Conservation (phyloP, 2,113 vertebrate species). For the Cryptomyrus ogoouensis region DNA sequence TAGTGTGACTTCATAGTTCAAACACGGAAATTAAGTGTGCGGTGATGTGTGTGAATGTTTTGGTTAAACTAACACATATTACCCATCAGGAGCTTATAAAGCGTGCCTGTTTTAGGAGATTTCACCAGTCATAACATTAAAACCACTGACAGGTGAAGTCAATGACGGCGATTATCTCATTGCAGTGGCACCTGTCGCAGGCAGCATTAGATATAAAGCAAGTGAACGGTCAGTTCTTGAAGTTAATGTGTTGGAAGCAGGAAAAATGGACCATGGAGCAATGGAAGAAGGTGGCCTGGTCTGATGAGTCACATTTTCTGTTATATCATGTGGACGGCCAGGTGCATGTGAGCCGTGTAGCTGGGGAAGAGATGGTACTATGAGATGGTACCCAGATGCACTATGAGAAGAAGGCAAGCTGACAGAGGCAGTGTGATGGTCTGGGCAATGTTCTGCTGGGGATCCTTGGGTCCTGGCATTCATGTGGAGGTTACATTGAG, state of each 20-base stretch:
- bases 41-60: not conserved
- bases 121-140: not conserved
- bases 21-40: not conserved
- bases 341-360: too few relatives aligned
- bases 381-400: too few relatives aligned
- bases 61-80: not conserved
- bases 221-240: not conserved
- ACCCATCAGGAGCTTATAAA: not conserved
- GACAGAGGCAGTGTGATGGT: not conserved
- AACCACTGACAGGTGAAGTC: not conserved
- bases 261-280: not conserved
- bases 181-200: not conserved
- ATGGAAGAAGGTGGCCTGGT: too few relatives aligned
- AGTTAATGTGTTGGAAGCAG: not conserved
- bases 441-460: not conserved
- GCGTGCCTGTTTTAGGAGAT: not conserved
- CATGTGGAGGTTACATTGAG: not conserved
- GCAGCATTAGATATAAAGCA: not conserved
- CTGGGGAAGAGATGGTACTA: too few relatives aligned
- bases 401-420: too few relatives aligned
- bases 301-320: too few relatives aligned
- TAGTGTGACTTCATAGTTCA: not conserved
- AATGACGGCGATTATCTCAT: not conserved
- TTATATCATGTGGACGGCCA: too few relatives aligned
- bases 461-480: too few relatives aligned